Percentiles rank a stretch among this genome's conserved stretches.
phyloP scores from a whole-genome alignment of 2,113 vertebrate species.

The Pungitius pungitius region DNA sequence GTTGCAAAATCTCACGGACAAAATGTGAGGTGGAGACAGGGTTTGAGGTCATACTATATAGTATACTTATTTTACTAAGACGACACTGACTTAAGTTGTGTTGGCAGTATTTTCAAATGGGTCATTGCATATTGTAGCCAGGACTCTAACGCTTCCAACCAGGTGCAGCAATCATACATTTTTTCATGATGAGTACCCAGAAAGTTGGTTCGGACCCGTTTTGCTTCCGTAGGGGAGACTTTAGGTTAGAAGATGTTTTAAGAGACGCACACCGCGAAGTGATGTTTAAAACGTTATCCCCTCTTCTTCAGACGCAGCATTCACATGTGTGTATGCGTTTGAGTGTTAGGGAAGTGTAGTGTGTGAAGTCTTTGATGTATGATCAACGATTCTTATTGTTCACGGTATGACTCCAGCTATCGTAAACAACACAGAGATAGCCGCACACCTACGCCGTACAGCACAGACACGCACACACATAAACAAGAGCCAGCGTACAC shows the following conservation, averaged over 20 bases:
- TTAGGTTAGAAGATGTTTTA: too few species aligned
- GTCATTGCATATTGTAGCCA: too few species aligned
- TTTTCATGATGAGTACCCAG: too few species aligned
- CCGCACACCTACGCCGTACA: slow-evolving; percentile 33
- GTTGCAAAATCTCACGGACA: not conserved
- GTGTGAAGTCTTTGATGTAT: slow-evolving; percentile 69
- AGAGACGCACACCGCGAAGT: slow-evolving; percentile 15
- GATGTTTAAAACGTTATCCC: slow-evolving; percentile 48
- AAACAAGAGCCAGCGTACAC: slow-evolving; percentile 2
- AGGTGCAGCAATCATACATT: too few species aligned
- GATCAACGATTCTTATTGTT: slow-evolving; percentile 78
- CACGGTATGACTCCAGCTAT: slow-evolving; percentile 58
- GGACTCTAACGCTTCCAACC: too few species aligned
- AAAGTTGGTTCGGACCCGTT: too few species aligned
- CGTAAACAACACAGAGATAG: slow-evolving; percentile 55
- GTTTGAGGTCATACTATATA: too few species aligned
- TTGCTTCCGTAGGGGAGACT: too few species aligned
- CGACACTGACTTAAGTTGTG: too few species aligned
- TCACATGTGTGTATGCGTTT: not conserved
- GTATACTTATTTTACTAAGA: too few species aligned
- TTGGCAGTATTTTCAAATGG: too few species aligned
- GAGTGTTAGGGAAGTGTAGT: not conserved
- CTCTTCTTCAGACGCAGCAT: slow-evolving; percentile 27
- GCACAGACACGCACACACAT: slow-evolving; percentile 8
- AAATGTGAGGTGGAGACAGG: not conserved